Evolutionary conservation across 2,888 invertebrate species (phyloP).

Genomic region (Pachycephus smyrnensis): DNA sequence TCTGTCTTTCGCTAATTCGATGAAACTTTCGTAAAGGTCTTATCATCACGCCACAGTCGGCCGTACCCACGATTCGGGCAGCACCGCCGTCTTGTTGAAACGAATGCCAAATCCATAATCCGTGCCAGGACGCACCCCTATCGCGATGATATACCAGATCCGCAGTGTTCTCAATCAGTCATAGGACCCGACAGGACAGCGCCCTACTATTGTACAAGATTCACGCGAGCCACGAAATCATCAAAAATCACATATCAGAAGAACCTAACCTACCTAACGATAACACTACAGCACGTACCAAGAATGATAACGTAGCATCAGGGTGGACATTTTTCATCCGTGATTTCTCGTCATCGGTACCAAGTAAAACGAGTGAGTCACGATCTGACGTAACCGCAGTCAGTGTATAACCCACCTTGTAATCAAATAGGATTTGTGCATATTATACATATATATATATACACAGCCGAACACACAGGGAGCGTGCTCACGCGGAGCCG

Average conservation of each 20-base stretch:
- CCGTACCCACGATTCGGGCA: conserved; percentile 7
- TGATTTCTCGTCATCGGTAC: too few species aligned
- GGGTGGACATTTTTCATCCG: too few species aligned
- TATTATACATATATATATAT: background rate
- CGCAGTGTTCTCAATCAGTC: too few species aligned
- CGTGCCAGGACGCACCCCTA: conserved; percentile 20
- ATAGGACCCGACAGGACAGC: too few species aligned
- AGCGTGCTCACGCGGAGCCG: background rate
- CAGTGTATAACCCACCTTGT: background rate
- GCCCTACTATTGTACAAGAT: too few species aligned
- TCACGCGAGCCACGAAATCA: too few species aligned
- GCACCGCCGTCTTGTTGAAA: conserved; percentile 2
- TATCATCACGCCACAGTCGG: conserved; percentile 10
- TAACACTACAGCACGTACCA: too few species aligned
- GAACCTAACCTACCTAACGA: too few species aligned
- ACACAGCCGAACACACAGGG: background rate
- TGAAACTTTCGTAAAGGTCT: background rate
- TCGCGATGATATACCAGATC: background rate
- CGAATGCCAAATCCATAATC: conserved; percentile 22
- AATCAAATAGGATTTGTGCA: background rate
- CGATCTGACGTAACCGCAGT: background rate
- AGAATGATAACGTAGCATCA: too few species aligned
- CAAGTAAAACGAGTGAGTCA: background rate
- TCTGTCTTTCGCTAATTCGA: background rate
- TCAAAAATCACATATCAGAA: too few species aligned